Evolutionary conservation across 2,797 vertebrate genomes (phyloP), one percentile per base, ranked within the genome.

Genomic region (Labroides dimidiatus): DNA sequence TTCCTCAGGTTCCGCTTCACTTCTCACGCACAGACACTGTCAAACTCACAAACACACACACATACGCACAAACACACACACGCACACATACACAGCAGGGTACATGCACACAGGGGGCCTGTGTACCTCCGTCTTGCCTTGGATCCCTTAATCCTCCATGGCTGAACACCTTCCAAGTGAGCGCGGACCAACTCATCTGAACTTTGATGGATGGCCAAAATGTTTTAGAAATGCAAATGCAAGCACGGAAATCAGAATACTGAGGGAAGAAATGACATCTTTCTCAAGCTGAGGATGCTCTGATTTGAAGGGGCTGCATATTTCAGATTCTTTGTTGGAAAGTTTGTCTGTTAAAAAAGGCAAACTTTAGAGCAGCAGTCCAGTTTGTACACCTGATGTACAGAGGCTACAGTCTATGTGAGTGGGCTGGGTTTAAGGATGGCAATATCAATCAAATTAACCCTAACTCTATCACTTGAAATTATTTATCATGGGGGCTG

Each of bases 91-190:
- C 50, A 33, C 56, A 56, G 50, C 43, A 51, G 64, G 52, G 43
- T 67, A 45, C 64, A 67, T 61, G 61, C 64, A 80, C 77, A 80
- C 84, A 70, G 60, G 78, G 71, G 72, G 78, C 65, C 67, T 75
- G 66, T 82, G 75, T 68, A 78, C 59, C 58, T 78, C 79, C 72
- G 49, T 54, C 60, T 77, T 66, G 64, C 72, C 62, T 61, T 11
- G 30, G 62, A 74, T 83, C 80, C 73, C 54, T 75, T 89, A 89
- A 91, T 90, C 87, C 89, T 88, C 69, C 4, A 45, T 75, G 71
- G 71, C 73, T 86, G 74, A 91, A 75, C 65, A 81, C 74, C 70
- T 84, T 83, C 74, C 53, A 76, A 74, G 78, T 42, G 23, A 75
- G 66, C 45, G 20, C 66, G 10, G 41, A 75, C 73, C 56, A 78